A percentile compares a stretch with the other conserved stretches of the same genome.
These are phyloP conservation scores for Danio rerio DNA, from an alignment of 2,113 vertebrate species.

Conservation along the genomic window GRCz12tu NC_133193.1:28012001-28012500, in stretches of 20 bases:
- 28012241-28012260: conserved; percentile 11
- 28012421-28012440: too few species aligned
- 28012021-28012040: neutral
- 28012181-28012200: conserved; percentile 40
- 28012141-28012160: neutral
- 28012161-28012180: conserved; percentile 27
- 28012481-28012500: too few species aligned
- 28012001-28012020: neutral
- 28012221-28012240: neutral
- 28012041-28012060: too few species aligned
- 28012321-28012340: neutral
- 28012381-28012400: too few species aligned
- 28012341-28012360: neutral
- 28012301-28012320: conserved; percentile 20
- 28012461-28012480: too few species aligned
- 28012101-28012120: neutral
- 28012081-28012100: neutral
- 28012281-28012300: conserved; percentile 26
- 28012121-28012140: neutral
- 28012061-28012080: neutral
- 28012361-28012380: neutral
- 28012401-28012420: too few species aligned
- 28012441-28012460: too few species aligned
- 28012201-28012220: neutral
- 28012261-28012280: conserved; percentile 32